A percentile compares a stretch with the other conserved stretches of the same genome.
Evolutionary conservation across 2,113 vertebrate genomes (phyloP).

Genomic region (Tachycineta bicolor): DNA sequence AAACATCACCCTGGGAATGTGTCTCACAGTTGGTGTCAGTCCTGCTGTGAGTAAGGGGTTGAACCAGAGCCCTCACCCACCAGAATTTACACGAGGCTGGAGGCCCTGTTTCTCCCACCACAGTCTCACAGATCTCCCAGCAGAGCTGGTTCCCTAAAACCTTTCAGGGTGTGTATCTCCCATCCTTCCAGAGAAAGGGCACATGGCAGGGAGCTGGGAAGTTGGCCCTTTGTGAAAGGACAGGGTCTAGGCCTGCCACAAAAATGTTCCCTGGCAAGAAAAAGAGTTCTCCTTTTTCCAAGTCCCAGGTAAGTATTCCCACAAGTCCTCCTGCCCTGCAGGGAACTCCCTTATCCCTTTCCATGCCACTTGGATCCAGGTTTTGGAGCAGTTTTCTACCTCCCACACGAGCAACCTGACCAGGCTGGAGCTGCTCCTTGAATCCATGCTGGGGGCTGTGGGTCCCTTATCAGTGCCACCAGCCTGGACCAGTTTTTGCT

Average conservation of each 20-base stretch:
- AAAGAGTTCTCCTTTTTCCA: background rate
- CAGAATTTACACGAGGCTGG: rapidly evolving
- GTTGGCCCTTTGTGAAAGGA: background rate
- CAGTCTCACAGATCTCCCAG: background rate
- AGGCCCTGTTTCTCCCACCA: background rate
- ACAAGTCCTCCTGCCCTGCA: background rate
- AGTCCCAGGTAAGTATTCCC: background rate
- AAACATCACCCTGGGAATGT: background rate
- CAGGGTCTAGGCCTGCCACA: background rate
- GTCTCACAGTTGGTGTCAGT: background rate
- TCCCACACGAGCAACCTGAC: background rate
- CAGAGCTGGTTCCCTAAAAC: background rate
- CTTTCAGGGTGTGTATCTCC: background rate
- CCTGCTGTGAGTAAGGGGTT: background rate
- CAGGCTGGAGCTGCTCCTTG: background rate
- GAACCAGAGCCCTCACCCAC: background rate
- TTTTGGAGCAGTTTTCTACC: background rate
- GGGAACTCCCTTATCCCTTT: background rate
- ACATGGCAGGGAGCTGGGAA: background rate
- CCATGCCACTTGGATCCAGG: background rate
- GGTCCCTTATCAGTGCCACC: background rate
- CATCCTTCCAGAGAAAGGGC: background rate
- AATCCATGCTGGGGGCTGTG: background rate
- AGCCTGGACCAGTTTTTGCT: background rate
- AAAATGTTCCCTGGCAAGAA: background rate